A percentile compares a stretch with the other conserved stretches of the same genome.
Conservation (phyloP, 2,113 vertebrate species). For the Pithys albifrons region DNA sequence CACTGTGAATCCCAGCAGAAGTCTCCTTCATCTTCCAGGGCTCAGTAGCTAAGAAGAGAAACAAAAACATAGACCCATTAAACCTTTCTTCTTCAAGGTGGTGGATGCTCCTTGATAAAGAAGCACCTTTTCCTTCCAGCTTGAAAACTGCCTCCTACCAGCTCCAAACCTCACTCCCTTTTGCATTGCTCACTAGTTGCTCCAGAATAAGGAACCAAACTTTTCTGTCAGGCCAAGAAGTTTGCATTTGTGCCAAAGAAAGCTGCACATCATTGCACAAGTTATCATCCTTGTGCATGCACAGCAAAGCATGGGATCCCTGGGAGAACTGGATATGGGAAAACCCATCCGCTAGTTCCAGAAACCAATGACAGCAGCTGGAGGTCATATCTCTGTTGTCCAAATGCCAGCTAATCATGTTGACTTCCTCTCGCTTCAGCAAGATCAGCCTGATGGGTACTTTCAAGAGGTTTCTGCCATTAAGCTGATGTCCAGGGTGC, state of each 20-base stretch:
- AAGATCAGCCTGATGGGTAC: background rate
- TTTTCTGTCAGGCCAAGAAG: background rate
- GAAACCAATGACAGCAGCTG: background rate
- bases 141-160: background rate
- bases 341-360: background rate
- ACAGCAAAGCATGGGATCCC: background rate
- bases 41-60: background rate
- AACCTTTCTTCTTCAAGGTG: background rate
- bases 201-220: background rate
- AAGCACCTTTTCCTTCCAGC: background rate
- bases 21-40: background rate
- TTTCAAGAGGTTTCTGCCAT: background rate
- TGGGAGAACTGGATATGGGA: background rate
- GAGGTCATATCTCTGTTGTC: background rate
- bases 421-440: rapidly evolving
- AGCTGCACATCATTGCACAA: background rate
- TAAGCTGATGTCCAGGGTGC: background rate
- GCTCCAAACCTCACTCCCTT: background rate
- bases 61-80: background rate
- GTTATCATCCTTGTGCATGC: background rate
- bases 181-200: background rate
- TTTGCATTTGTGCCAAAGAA: background rate
- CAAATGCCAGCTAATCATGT: background rate
- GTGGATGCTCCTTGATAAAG: background rate
- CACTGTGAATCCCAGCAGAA: background rate